Evolutionary conservation across 2,113 vertebrate species (phyloP), one percentile per base, ranked within the genome.

Genomic region (Smithornis capensis): DNA sequence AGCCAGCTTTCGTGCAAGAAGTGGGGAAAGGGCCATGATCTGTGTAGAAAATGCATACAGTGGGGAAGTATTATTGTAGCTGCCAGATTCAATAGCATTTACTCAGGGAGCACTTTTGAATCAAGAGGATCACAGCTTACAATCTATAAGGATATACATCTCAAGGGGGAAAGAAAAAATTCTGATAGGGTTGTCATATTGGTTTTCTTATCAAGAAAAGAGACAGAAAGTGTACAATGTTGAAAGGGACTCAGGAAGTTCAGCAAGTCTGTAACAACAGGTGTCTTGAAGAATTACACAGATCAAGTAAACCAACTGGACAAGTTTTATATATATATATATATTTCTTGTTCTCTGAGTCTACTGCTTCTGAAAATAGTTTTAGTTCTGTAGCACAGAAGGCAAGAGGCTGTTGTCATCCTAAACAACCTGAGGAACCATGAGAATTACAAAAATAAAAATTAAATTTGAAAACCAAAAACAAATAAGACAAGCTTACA

Each of bases 371-470:
- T 82, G 73, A 52, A 90, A 89, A 87, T 64, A 87, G 35, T 60
- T 87, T 55, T 67, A 63, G 27, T 45, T 73, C 56, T 84, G 31
- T 23, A 78, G 40, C 29, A 59, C 44, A 52, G 1, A 4, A 67
- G 31, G 28, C 21, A 68, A 94, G 77, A 75, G 18, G 10, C 19
- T 92, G 35, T 27, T 92, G 74, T 73, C 65, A 38, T 71, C 49
- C 81, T 86, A 76, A 92, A 84, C 68, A 87, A 53, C 23, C 17
- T 0, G 1, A 56, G 57, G 47, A 87, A 79, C 89, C 56, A n/a
- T 24, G 25, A 83, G 45, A 94, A 69, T 79, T 85, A 37, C 15
- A 92, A 65, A 92, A 95, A 77, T 38, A 81, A 93, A 94, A 91
- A 53, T 35, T 18, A 73, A 33, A 62, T 57, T 84, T 82, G 87